These are phyloP conservation scores for Beaufortia kweichowensis DNA, from an alignment of 2,113 vertebrate genomes.

Conservation along the genomic window DNA sequence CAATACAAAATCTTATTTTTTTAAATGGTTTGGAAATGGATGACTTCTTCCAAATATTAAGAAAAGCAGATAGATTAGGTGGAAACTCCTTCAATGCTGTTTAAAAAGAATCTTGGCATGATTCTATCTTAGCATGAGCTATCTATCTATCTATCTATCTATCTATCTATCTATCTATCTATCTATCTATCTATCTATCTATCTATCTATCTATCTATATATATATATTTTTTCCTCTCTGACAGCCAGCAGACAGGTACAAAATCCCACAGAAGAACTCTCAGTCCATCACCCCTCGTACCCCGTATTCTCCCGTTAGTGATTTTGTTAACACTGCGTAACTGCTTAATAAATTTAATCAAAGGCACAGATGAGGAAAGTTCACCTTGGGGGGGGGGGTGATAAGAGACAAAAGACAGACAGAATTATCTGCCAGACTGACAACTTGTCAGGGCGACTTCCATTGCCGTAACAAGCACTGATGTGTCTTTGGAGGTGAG, in stretches of 20 bases:
- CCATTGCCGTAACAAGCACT: background rate
- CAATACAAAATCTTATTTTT: no score
- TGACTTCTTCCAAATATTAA: no score
- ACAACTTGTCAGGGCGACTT: background rate
- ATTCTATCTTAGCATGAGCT: no score
- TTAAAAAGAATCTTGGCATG: no score
- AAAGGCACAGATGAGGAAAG: slow-evolving; percentile 8
- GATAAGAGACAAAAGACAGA: background rate
- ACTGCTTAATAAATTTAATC: slow-evolving; percentile 31
- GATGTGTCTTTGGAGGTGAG: background rate
- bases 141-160: no score
- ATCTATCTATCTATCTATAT: background rate
- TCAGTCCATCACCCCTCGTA: background rate
- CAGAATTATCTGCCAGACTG: slow-evolving; percentile 5
- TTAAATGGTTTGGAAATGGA: no score
- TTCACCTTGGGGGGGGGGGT: slow-evolving; percentile 17
- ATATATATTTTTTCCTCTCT: slow-evolving; percentile 26
- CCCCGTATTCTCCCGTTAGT: slow-evolving; percentile 3
- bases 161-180: no score
- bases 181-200: no score
- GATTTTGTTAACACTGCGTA: slow-evolving; percentile 22
- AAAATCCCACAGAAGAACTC: slow-evolving; percentile 19
- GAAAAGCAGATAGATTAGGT: no score
- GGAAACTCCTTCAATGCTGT: no score
- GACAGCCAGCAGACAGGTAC: slow-evolving; percentile 48